Evolutionary conservation across 2,113 vertebrate genomes (phyloP), one percentile per base, ranked within the genome.

Genomic region (Capreolus pygargus): DNA sequence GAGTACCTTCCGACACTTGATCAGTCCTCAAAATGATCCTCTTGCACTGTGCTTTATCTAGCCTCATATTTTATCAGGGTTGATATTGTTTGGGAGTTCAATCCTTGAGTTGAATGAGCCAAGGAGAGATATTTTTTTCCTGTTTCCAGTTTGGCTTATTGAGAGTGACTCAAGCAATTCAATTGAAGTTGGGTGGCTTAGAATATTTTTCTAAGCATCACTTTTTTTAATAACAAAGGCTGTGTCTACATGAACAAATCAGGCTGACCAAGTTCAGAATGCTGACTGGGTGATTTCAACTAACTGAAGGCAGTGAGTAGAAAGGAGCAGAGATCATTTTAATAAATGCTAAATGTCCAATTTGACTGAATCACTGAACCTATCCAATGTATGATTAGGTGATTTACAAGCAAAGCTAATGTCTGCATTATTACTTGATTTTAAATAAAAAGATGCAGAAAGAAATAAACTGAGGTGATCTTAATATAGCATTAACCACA

Each of bases 61-160:
- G 89, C 67, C 47, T 97, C 88, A 91, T 95, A 97, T 96, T 97
- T 97, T 96, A 94, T 94, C 91, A 83, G 43, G 12, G 52, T 82
- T 96, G 50, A 94, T 96, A 93, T 28, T 97, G 58, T 83, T 90
- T 94, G 82, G 27, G 87, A 91, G 43, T 97, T 96, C 57, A 96
- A 74, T 57, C 54, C 87, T 97, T 97, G 54, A 90, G 23, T 43
- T 96, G 90, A 98, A 79, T 85, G 61, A 96, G 33, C 50, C 57
- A 97, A 93, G 28, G 23, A 0, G 0, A 93, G 45, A 5, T 7
- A 27, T 76, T 76, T 36, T 95, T 81, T 21, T n/a, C n/a, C 27
- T 79, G 5, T 96, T 94, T 96, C 67, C 28, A 83, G 8, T 91
- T 78, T 93, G 67, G 45, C 43, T 92, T 97, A 9, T 93, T 95